Evolutionary conservation across 2,113 vertebrate species (phyloP).

Genomic region (Carettochelys insculpta): DNA sequence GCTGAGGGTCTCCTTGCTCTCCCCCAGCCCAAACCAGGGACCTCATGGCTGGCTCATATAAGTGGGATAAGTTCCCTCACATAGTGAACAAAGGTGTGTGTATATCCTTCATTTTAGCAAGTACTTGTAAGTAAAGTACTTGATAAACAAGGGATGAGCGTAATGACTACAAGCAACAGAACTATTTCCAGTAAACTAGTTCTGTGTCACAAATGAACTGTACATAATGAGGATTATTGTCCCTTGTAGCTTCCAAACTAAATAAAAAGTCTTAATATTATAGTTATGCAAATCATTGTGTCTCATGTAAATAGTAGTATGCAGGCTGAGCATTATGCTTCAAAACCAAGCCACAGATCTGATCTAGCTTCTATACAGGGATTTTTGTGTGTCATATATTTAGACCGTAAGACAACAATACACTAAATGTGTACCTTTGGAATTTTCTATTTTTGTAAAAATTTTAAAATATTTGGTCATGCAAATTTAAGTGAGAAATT

Average conservation of each 20-base stretch:
- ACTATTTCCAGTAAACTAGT: not conserved
- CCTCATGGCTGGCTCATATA: too few relatives aligned
- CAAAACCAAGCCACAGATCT: not conserved
- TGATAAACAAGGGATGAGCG: too few relatives aligned
- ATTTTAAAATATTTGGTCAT: not conserved
- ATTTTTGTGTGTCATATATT: not conserved
- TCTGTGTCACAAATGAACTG: not conserved
- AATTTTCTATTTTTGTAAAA: slow-evolving; percentile 1
- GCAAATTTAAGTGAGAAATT: not conserved
- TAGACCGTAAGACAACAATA: not conserved
- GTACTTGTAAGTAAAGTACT: too few relatives aligned
- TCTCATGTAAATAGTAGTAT: not conserved
- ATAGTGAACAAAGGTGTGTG: too few relatives aligned
- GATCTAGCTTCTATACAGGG: not conserved
- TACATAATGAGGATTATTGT: not conserved
- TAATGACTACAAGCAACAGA: not conserved
- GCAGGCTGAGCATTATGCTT: not conserved
- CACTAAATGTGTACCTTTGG: not conserved
- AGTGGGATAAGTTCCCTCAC: too few relatives aligned
- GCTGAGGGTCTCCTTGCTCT: too few relatives aligned
- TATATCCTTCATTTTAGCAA: too few relatives aligned
- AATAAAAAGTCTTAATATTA: not conserved
- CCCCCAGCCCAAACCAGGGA: too few relatives aligned
- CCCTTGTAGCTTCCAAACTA: not conserved
- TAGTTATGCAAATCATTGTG: not conserved